These are phyloP conservation scores for Pandemis cinnamomeana DNA, from an alignment of 2,888 invertebrate species.

Conservation along the genomic window DNA sequence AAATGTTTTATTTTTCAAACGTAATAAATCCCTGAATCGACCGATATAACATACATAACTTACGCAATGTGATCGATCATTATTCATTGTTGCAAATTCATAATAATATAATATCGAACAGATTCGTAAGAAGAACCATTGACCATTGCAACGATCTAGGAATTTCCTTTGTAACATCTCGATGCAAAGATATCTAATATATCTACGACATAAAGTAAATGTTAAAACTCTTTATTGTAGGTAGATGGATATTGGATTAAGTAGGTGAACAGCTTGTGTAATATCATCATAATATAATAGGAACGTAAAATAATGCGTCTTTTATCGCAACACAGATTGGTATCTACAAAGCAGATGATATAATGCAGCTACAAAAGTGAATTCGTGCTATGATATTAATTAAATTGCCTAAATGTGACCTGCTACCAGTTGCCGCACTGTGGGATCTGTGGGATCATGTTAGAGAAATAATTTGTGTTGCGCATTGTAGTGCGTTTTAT, in stretches of 20 bases:
- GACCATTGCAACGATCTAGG: no score
- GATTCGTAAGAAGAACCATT: no score
- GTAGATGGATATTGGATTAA: not conserved
- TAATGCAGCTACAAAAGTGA: slow-evolving; percentile 11
- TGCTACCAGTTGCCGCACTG: slow-evolving; percentile 10
- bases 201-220: not conserved
- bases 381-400: slow-evolving; percentile 27
- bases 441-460: slow-evolving; percentile 33
- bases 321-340: slow-evolving; percentile 26
- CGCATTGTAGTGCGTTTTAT: slow-evolving; percentile 26
- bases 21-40: no score
- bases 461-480: slow-evolving; percentile 21
- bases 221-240: not conserved
- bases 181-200: no score
- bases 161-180: no score
- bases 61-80: no score
- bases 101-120: no score
- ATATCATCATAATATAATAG: slow-evolving; percentile 1
- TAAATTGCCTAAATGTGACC: slow-evolving; percentile 19
- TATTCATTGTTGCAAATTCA: no score
- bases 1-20: not conserved
- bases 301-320: slow-evolving; percentile 17
- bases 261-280: not conserved
- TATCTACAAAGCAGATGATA: slow-evolving; percentile 26
- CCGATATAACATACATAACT: no score